phyloP scores from a whole-genome alignment of 2,797 vertebrate species.

The Oreortyx pictus region DNA sequence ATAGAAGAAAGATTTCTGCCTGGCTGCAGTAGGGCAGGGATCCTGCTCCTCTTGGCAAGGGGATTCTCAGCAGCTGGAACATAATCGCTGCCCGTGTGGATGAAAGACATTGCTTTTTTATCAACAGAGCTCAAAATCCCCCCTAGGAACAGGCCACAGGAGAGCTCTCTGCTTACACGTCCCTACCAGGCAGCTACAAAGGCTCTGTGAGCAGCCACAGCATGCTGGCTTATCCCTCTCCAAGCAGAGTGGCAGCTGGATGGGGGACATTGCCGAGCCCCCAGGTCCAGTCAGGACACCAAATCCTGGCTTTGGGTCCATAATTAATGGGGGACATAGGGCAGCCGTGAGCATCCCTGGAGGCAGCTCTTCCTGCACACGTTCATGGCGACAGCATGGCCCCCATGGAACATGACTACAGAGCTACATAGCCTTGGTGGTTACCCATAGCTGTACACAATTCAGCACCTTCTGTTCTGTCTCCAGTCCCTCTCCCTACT shows the following conservation, averaged over 20 bases:
- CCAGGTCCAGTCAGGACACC: background rate
- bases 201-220: background rate
- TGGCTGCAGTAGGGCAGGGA: fast-evolving
- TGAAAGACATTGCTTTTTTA: background rate
- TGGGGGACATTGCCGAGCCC: too few relatives aligned
- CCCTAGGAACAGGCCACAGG: background rate
- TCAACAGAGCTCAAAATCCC: background rate
- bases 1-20: background rate
- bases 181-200: background rate
- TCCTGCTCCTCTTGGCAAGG: background rate
- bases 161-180: background rate
- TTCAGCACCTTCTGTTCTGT: background rate
- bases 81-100: background rate
- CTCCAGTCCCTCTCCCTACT: fast-evolving
- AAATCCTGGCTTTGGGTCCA: background rate
- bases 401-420: background rate
- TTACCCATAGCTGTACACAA: background rate
- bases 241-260: background rate
- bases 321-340: too few relatives aligned
- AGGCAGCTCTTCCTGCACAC: too few relatives aligned
- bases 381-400: too few relatives aligned
- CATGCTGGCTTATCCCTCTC: background rate
- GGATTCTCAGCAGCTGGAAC: background rate
- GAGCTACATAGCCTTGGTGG: too few relatives aligned
- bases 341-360: background rate